A percentile compares a stretch with the other conserved stretches of the same genome.
phyloP scores from a whole-genome alignment of 2,888 invertebrate species.

The Drosophila phalerata region DNA sequence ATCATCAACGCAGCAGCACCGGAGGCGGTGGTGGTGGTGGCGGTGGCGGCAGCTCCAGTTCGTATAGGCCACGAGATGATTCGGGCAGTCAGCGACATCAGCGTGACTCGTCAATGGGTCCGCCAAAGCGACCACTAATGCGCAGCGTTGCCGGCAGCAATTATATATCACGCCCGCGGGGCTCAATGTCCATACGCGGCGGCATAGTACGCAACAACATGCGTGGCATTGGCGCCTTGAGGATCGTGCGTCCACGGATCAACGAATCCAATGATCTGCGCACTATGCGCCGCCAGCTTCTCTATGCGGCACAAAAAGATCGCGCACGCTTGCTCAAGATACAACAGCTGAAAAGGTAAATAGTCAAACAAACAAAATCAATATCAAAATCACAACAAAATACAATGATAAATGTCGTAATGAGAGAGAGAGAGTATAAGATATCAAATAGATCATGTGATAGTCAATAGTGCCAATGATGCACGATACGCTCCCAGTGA shows the following conservation, averaged over 20 bases:
- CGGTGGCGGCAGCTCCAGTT: slow-evolving; percentile 68
- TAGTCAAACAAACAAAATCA: slow-evolving; percentile 55
- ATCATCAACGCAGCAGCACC: slow-evolving; percentile 76
- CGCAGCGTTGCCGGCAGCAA: slow-evolving; percentile 82
- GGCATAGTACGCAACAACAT: slow-evolving; percentile 77
- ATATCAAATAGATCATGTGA: slow-evolving; percentile 9
- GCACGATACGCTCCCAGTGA: slow-evolving; percentile 17
- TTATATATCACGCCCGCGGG: slow-evolving; percentile 82
- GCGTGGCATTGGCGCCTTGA: slow-evolving; percentile 80
- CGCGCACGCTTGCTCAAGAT: slow-evolving; percentile 84
- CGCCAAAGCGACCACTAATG: slow-evolving; percentile 83
- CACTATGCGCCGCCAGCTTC: slow-evolving; percentile 84
- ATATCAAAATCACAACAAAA: slow-evolving; percentile 17
- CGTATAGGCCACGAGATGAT: slow-evolving; percentile 74
- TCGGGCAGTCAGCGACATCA: slow-evolving; percentile 74
- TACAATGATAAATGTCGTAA: neutral
- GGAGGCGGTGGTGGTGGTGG: slow-evolving; percentile 63
- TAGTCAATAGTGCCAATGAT: slow-evolving; percentile 31
- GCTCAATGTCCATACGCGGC: slow-evolving; percentile 80
- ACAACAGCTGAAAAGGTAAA: slow-evolving; percentile 85
- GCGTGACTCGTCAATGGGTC: slow-evolving; percentile 84
- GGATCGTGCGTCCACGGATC: slow-evolving; percentile 76
- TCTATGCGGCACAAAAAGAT: slow-evolving; percentile 85
- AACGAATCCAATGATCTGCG: slow-evolving; percentile 83
- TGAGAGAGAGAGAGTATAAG: slow-evolving; percentile 4